Evolutionary conservation across 1,140 invertebrate genomes (phyloP), one percentile per base, ranked within the genome.

Genomic region (Muscidifurax raptorellus): DNA sequence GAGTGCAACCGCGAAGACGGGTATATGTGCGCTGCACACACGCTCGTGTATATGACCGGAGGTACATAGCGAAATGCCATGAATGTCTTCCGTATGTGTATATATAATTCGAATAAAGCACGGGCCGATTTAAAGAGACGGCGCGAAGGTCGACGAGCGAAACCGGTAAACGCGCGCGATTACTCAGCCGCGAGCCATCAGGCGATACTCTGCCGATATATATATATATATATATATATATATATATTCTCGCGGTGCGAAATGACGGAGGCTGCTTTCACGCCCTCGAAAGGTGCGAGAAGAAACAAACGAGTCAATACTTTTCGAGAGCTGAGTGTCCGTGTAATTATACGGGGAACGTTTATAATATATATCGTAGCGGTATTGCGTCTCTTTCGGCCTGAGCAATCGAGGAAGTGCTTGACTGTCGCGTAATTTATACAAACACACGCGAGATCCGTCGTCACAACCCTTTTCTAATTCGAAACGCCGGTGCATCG

Each of bases 131-230:
- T 77, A 28, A 77, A 25, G 25, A 25, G 25, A 7, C 44, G 4
- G 13, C 12, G 27, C 9, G 44, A 76, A 64, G 64, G 66, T 40
- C 10, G 64, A 27, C n/a, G 27, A 67, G n/a, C n/a, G 32, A 69
- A 80, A 67, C 77, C 22, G 64, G 77, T 80, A 80, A 79, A 67
- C 30, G 52, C 28, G 15, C 30, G 52, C 47, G 15, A 59, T 77
- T 30, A 64, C 28, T 30, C 27, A 77, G 27, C 28, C 28, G 1
- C 18, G 52, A 59, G 52, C 52, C 15, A 59, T 47, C 44, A 1
- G 52, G 7, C 52, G 52, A 7, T 12, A 13, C 7, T 6, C 44
- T 47, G 52, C 52, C 15, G 47, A 52, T 52, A 15, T 15, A 15
- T 15, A 52, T 4, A 13, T 52, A 52, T 52, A 52, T 32, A 32